phyloP scores from a whole-genome alignment of 2,888 invertebrate species.

The Polydrusus cervinus region DNA sequence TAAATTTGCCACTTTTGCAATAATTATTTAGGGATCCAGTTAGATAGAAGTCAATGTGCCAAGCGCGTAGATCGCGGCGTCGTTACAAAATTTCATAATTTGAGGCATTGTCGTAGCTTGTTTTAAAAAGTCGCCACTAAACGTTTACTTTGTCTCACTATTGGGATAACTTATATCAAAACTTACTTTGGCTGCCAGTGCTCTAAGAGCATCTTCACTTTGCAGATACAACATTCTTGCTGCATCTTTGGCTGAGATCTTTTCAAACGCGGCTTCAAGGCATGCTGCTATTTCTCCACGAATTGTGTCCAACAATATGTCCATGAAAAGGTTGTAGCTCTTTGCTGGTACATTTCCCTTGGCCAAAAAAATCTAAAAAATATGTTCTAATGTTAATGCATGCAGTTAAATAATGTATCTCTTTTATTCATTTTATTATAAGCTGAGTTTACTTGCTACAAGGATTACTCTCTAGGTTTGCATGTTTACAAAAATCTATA shows the following conservation, averaged over 20 bases:
- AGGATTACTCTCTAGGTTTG: no score
- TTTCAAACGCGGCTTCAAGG: constrained; percentile 96
- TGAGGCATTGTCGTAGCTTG: no score
- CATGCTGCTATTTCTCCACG: constrained; percentile 97
- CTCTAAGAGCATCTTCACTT: constrained; percentile 83
- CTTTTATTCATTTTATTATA: no score
- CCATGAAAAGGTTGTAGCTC: constrained; percentile 97
- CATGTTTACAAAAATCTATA: no score
- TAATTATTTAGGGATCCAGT: no score
- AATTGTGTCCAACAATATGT: constrained; percentile 95
- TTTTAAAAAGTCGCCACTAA: not conserved
- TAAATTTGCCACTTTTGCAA: no score
- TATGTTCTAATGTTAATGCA: not conserved
- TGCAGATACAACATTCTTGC: constrained; percentile 91
- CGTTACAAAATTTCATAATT: no score
- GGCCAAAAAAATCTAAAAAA: constrained; percentile 84
- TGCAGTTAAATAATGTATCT: no score
- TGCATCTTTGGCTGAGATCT: constrained; percentile 90
- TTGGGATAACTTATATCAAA: no score
- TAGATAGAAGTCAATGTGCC: no score
- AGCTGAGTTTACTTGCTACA: no score
- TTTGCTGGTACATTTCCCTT: constrained; percentile 97
- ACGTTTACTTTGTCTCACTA: not conserved
- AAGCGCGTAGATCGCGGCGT: no score
- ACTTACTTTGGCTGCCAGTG: constrained; percentile 85